A percentile compares a stretch with the other conserved stretches of the same genome.
phyloP scores from a whole-genome alignment of 2,888 invertebrate genomes.

The Junonia oenone region DNA sequence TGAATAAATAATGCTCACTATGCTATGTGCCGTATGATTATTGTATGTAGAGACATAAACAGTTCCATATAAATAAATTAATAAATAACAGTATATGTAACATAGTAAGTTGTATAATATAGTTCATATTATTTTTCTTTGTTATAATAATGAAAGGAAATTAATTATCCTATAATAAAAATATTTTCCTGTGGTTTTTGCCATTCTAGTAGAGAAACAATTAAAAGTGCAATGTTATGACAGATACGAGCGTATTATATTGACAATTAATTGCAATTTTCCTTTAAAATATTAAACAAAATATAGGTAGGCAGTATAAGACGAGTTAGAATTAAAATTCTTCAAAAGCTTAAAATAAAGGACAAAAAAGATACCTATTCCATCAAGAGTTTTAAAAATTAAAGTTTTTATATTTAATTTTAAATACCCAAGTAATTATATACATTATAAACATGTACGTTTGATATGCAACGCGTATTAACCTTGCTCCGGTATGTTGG shows the following conservation, averaged over 20 bases:
- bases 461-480: constrained; percentile 38
- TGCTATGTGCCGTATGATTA: too few relatives aligned
- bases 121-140: not conserved
- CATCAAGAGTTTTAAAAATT: constrained; percentile 11
- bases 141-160: not conserved
- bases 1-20: too few relatives aligned
- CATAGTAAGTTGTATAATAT: not conserved
- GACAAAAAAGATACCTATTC: constrained; percentile 19
- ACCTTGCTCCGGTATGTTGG: constrained; percentile 38
- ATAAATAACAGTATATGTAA: not conserved
- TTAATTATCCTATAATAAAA: not conserved
- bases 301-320: too few relatives aligned
- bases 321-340: too few relatives aligned
- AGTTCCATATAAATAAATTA: too few relatives aligned
- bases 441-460: constrained; percentile 17
- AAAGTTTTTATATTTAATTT: constrained; percentile 6
- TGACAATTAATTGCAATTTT: not conserved
- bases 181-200: not conserved
- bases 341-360: constrained; percentile 14
- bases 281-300: too few relatives aligned
- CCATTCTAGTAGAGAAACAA: not conserved
- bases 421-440: constrained; percentile 15
- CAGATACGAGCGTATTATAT: not conserved
- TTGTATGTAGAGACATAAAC: too few relatives aligned
- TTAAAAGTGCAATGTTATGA: not conserved